Base-by-base conservation (phyloP, 2,113 vertebrate species). In the Scartelaos histophorus region DNA sequence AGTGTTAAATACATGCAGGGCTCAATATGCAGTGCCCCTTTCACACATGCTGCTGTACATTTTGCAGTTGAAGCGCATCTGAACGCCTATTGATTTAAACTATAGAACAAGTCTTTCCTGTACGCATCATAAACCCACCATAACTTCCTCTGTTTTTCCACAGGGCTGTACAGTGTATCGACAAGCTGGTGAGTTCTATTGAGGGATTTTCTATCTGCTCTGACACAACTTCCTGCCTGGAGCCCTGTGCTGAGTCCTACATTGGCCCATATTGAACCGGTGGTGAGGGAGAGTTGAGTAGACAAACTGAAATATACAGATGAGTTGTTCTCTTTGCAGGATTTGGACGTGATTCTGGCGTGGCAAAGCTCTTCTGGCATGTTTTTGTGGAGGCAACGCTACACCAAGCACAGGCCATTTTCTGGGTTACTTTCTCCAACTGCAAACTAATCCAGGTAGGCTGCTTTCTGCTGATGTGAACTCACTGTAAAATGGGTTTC, bases 361-460 rank as follows among this genome's bases (percentile, higher is more conserved):
- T 25, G 72, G 66, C 67, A 56, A 51, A 75, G 71, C 25, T 81
- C 35, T 67, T 76, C 76, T 87, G 82, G 80, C 66, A 83, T 84
- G 82, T 76, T 82, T 87, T 76, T 78, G 60, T 82, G 82, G 83
- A 88, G 84, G 85, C 85, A 5, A 80, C 79, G 77, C 38, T 58
- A 58, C 60, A 61, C 88, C 73, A 83, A 88, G 73, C 66, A 49
- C 53, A 74, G 15, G 12, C 71, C 70, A 60, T 75, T 60, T 71
- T 73, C 82, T 49, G 73, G 84, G 71, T 71, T 60, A 69, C 69
- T 70, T 67, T 62, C 61, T 74, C 73, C 69, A 79, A 72, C 85
- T 66, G 70, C 83, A 66, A 78, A 80, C 82, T 84, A 70, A 90
- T 75, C 43, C 84, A 93, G 92, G 93, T 94, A 90, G 10, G 84